Evolutionary conservation across 2,113 vertebrate genomes (phyloP), one percentile per base, ranked within the genome.

Genomic region (Hypomesus transpacificus): DNA sequence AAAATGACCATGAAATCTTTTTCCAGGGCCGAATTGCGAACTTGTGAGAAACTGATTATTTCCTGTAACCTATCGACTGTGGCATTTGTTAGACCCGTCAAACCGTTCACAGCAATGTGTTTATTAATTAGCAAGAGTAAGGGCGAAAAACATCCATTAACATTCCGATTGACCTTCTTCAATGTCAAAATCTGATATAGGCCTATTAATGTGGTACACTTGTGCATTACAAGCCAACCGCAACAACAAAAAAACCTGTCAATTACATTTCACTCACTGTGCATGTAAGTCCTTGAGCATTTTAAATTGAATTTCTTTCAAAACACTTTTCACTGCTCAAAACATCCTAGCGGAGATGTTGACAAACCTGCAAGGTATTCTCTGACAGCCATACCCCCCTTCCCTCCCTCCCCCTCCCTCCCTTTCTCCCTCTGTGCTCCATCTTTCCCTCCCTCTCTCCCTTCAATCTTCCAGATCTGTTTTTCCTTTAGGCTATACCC

Each of bases 161-260:
- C n/a, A n/a, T n/a, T n/a, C n/a, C n/a, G n/a, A n/a, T n/a, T n/a
- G n/a, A n/a, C n/a, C n/a, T n/a, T n/a, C n/a, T n/a, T n/a, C n/a
- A n/a, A n/a, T n/a, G n/a, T n/a, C n/a, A n/a, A n/a, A n/a, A n/a
- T n/a, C n/a, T n/a, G n/a, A n/a, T n/a, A n/a, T n/a, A n/a, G n/a
- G n/a, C n/a, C n/a, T n/a, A n/a, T n/a, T 82, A 86, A 85, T 71
- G 76, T 17, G 17, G 64, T 51, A 20, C 22, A 69, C 5, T 64
- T 71, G 62, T 74, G 65, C 67, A 60, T 66, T 50, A 46, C 9
- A 46, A 13, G 17, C 26, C 24, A 26, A 64, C 3, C 31, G 57
- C 28, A 39, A 34, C 53, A 53, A 52, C 16, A 14, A 50, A 56
- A 46, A 51, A 39, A 20, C 7, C 11, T 9, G 34, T 46, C 22